Percentiles rank a stretch among this genome's conserved stretches.
phyloP scores from a whole-genome alignment of 2,888 invertebrate species.

The Nemotelus nigrinus region DNA sequence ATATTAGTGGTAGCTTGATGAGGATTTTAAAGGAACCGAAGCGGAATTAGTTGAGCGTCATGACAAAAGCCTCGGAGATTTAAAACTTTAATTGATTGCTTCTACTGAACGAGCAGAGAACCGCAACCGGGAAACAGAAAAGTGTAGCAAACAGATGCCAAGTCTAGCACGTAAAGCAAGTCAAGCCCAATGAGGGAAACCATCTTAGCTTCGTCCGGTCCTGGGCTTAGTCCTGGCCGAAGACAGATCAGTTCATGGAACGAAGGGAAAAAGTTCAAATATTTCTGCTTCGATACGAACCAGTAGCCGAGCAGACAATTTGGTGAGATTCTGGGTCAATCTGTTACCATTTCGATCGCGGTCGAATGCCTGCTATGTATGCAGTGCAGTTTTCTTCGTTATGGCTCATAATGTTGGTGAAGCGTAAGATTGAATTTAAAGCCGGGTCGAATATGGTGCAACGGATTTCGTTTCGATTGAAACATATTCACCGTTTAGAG shows the following conservation, averaged over 20 bases:
- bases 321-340: too few relatives aligned
- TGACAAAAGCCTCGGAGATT: constrained; percentile 26
- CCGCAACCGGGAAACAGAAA: not conserved
- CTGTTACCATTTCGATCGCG: too few relatives aligned
- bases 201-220: not conserved
- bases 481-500: too few relatives aligned
- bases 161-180: not conserved
- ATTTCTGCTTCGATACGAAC: not conserved
- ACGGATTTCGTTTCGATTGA: too few relatives aligned
- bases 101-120: constrained; percentile 1
- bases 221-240: too few relatives aligned
- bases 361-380: too few relatives aligned
- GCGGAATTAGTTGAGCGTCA: constrained; percentile 26
- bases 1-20: constrained; percentile 20
- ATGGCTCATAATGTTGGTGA: too few relatives aligned
- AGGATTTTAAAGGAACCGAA: constrained; percentile 28
- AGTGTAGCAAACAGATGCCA: not conserved
- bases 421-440: too few relatives aligned
- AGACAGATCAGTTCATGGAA: not conserved
- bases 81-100: constrained; percentile 40
- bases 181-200: not conserved
- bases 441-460: too few relatives aligned
- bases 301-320: too few relatives aligned
- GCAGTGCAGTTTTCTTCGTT: too few relatives aligned
- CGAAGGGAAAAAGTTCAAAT: not conserved